phyloP scores from a whole-genome alignment of 2,888 invertebrate species.

The Cheilosia variabilis region DNA sequence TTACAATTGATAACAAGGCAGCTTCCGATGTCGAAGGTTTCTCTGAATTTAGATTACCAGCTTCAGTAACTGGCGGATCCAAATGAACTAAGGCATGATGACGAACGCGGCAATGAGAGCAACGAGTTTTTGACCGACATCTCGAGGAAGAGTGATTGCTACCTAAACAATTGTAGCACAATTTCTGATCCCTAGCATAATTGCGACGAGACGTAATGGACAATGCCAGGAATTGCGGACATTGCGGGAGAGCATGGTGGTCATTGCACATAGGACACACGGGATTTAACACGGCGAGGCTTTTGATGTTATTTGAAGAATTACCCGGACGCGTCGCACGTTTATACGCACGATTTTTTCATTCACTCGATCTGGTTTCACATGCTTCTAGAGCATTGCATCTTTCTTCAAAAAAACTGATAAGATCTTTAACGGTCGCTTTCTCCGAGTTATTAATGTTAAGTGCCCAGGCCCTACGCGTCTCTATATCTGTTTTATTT shows the following conservation, averaged over 20 bases:
- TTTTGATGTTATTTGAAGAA: no score
- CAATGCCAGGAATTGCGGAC: slow-evolving; percentile 11
- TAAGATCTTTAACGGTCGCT: background rate
- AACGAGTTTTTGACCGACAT: slow-evolving; percentile 28
- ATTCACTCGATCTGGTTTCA: no score
- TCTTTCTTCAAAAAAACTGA: slow-evolving; percentile 17
- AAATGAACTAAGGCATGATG: slow-evolving; percentile 17
- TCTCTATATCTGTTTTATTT: slow-evolving; percentile 3
- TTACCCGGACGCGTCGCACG: background rate
- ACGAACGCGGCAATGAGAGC: slow-evolving; percentile 27
- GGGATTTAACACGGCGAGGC: background rate
- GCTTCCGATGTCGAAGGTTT: background rate
- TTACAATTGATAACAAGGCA: background rate
- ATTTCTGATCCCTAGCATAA: slow-evolving; percentile 33
- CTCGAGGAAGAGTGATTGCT: slow-evolving; percentile 28
- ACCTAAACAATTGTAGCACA: slow-evolving; percentile 24
- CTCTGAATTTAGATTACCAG: background rate
- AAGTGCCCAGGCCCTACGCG: slow-evolving; percentile 15
- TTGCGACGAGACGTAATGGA: no score
- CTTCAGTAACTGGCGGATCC: background rate
- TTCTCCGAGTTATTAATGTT: slow-evolving; percentile 17
- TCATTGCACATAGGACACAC: background rate
- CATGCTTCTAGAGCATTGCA: slow-evolving; percentile 20
- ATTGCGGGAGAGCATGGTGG: slow-evolving; percentile 21
- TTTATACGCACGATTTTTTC: no score